Conservation (phyloP, 2,113 vertebrate species). For the Fulica atra region DNA sequence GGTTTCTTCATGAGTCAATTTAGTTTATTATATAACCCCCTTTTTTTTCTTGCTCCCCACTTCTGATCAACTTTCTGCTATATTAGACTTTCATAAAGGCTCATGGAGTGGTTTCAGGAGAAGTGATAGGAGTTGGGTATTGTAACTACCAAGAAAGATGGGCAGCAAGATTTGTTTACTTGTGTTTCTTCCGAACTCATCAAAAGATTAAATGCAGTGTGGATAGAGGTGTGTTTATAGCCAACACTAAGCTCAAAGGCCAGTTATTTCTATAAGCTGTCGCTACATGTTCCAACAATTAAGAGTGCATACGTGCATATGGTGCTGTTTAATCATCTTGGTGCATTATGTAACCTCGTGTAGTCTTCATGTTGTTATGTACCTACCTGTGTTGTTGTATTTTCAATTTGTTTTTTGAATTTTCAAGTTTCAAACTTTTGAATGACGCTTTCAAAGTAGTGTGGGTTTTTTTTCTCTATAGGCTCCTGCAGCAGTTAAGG, state of each 20-base stretch:
- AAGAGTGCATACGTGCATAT: not conserved
- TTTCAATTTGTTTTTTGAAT: not conserved
- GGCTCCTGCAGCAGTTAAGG: not conserved
- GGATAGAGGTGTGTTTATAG: not conserved
- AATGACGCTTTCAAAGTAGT: not conserved
- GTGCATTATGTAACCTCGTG: not conserved
- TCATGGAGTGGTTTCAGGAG: not conserved
- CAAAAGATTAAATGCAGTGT: not conserved
- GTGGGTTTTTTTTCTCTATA: not conserved
- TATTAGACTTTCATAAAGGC: not conserved
- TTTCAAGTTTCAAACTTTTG: not conserved
- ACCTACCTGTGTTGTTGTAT: not conserved
- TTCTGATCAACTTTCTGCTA: not conserved
- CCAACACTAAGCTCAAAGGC: not conserved
- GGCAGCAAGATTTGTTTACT: not conserved
- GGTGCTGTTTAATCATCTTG: not conserved
- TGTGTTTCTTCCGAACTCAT: not conserved
- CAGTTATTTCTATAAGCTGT: not conserved
- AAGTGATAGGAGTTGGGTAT: not conserved
- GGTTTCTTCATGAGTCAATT: not conserved
- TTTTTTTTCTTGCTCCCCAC: not conserved
- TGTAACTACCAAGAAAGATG: not conserved
- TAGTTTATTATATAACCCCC: not conserved
- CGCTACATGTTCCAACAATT: not conserved
- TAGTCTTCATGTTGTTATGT: fast-evolving